Conservation (phyloP, 2,797 vertebrate genomes). For the Lacerta viridis region DNA sequence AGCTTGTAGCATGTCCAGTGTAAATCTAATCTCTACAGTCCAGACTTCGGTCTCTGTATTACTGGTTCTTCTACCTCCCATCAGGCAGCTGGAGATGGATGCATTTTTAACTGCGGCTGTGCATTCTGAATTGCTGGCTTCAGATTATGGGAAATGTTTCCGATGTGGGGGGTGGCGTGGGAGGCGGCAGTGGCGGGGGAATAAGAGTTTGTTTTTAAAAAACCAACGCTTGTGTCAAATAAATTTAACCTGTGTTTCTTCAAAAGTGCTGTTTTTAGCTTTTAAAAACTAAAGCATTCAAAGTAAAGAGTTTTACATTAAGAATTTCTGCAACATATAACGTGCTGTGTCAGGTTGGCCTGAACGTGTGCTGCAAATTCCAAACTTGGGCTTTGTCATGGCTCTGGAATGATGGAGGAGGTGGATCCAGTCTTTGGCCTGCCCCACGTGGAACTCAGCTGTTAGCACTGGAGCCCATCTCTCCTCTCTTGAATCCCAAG, state of each 20-base stretch:
- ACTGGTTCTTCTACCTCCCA: neutral
- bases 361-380: neutral
- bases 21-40: neutral
- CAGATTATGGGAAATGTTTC: neutral
- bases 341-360: neutral
- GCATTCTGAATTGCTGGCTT: neutral
- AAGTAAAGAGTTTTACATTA: neutral
- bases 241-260: conserved; percentile 5
- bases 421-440: no score
- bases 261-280: neutral
- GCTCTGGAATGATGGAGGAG: no score
- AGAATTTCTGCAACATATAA: neutral
- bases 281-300: neutral
- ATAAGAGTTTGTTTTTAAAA: neutral
- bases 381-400: neutral
- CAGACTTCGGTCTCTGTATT: neutral
- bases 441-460: no score
- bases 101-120: neutral
- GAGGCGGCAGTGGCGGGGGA: neutral
- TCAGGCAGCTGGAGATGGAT: neutral
- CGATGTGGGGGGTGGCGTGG: neutral
- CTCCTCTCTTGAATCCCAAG: no score
- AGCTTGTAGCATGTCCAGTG: neutral
- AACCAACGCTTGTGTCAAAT: conserved; percentile 10
- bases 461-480: no score